These are phyloP conservation scores for Catamblyrhynchus diadema DNA, from an alignment of 2,797 vertebrate species.

Conservation along the genomic window DNA sequence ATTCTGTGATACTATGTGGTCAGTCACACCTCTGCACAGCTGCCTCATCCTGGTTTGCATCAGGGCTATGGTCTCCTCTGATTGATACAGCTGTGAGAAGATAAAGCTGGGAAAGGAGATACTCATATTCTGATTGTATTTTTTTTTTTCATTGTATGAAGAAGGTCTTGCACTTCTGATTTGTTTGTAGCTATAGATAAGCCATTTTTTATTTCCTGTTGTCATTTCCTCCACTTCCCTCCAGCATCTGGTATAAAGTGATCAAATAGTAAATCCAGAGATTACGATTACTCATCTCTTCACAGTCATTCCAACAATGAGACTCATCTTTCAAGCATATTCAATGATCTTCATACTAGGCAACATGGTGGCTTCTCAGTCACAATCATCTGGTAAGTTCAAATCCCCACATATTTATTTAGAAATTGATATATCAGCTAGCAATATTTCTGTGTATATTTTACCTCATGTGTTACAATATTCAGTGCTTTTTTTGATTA, in stretches of 20 bases:
- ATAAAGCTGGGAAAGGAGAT: background rate
- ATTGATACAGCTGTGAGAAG: background rate
- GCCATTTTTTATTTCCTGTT: constrained; percentile 47
- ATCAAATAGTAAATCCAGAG: constrained; percentile 5
- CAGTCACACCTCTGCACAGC: background rate
- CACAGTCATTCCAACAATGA: constrained; percentile 28
- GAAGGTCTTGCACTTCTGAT: background rate
- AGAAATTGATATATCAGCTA: background rate
- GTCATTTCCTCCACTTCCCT: constrained; percentile 61
- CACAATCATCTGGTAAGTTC: constrained; percentile 50
- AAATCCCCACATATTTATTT: background rate
- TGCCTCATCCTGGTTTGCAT: background rate
- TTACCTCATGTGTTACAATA: background rate
- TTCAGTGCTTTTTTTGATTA: background rate
- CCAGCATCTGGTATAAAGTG: background rate
- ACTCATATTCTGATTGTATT: background rate
- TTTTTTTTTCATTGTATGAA: background rate
- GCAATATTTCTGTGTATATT: background rate
- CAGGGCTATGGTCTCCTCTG: background rate
- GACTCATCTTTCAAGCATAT: background rate
- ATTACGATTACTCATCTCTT: background rate
- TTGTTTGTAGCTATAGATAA: background rate
- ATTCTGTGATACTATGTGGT: background rate
- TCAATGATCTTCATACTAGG: background rate
- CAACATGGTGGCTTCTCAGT: background rate